These are phyloP conservation scores for Dasysyrphus albostriatus DNA, from an alignment of 2,888 invertebrate species.

Conservation along the genomic window DNA sequence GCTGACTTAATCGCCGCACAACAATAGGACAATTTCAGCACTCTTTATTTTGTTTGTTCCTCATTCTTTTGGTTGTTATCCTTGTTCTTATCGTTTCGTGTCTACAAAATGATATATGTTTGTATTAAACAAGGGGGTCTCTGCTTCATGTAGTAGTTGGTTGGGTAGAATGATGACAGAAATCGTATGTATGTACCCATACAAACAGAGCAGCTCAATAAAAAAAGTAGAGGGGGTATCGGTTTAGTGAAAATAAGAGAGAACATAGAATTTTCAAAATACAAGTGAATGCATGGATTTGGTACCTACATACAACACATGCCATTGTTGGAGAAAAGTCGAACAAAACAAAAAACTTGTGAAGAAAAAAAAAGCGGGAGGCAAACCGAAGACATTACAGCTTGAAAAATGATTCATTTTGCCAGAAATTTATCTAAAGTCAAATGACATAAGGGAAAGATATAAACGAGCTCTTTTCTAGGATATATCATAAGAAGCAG, in stretches of 20 bases:
- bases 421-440: conserved; percentile 70
- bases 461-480: conserved; percentile 27
- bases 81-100: conserved; percentile 70
- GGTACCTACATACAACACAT: background rate
- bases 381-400: conserved; percentile 69
- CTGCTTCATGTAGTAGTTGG: conserved; percentile 65
- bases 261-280: conserved; percentile 52
- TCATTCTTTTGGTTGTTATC: conserved; percentile 58
- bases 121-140: conserved; percentile 66
- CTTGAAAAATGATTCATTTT: conserved; percentile 74
- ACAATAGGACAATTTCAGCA: conserved; percentile 72
- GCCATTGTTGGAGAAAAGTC: background rate
- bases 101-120: conserved; percentile 74
- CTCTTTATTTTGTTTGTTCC: conserved; percentile 29
- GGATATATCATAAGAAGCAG: background rate
- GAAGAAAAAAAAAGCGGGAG: conserved; percentile 48
- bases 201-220: conserved; percentile 40
- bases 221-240: background rate
- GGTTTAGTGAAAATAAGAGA: background rate
- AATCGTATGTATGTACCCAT: conserved; percentile 67
- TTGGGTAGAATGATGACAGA: conserved; percentile 69
- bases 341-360: background rate
- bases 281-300: conserved; percentile 19
- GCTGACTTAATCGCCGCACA: conserved; percentile 73
- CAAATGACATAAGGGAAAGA: conserved; percentile 74